Conservation (phyloP, 1,140 invertebrate species). For the Parapsyche elsis region DNA sequence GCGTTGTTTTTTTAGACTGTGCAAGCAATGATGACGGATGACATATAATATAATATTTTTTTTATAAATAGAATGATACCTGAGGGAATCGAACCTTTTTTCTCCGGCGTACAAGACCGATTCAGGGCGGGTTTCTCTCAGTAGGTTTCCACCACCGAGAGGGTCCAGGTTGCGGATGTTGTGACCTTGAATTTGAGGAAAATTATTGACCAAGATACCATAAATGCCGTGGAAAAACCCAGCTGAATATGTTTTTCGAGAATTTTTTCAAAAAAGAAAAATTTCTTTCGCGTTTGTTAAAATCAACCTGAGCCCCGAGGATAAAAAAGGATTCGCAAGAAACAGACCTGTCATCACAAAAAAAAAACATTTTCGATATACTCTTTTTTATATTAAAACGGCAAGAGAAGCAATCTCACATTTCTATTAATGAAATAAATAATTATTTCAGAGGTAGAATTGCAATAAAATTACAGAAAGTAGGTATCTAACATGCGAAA, state of each 20-base stretch:
- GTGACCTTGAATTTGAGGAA: conserved; percentile 26
- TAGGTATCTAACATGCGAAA: not conserved
- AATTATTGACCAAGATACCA: not conserved
- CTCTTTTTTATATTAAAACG: not conserved
- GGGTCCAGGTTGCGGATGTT: conserved; percentile 59
- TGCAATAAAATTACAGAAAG: too few relatives aligned
- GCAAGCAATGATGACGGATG: too few relatives aligned
- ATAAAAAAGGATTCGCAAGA: not conserved
- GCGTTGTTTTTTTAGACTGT: too few relatives aligned
- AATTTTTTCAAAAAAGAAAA: not conserved
- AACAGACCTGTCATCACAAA: conserved; percentile 8
- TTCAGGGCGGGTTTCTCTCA: conserved; percentile 57
- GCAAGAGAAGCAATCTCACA: too few relatives aligned
- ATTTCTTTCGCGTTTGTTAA: not conserved
- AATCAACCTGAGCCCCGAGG: conserved; percentile 1
- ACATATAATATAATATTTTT: too few relatives aligned
- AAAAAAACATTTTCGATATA: not conserved
- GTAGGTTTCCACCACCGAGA: conserved; percentile 62
- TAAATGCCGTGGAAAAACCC: not conserved
- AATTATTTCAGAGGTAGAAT: too few relatives aligned
- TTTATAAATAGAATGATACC: not conserved
- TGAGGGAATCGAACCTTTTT: conserved; percentile 44
- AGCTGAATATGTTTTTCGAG: not conserved
- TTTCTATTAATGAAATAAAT: too few relatives aligned
- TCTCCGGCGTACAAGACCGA: conserved; percentile 36